Conservation (phyloP, 2,113 vertebrate species). For the Coryphaenoides rupestris region DNA sequence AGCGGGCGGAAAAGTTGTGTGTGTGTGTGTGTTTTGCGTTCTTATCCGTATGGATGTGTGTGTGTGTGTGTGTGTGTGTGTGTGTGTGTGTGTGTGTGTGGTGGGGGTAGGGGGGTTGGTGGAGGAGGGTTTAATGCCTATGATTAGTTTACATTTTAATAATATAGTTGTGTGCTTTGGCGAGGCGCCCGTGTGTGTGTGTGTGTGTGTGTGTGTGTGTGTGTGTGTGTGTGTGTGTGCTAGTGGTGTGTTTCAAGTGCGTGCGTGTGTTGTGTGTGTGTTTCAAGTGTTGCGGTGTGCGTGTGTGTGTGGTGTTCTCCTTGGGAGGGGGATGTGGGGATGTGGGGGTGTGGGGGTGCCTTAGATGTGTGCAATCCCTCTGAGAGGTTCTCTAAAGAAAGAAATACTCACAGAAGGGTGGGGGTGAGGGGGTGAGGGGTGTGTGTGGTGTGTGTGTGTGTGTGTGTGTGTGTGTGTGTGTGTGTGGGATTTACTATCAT, state of each 20-base stretch:
- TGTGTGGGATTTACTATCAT: constrained; percentile 5
- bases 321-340: background rate
- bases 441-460: constrained; percentile 8
- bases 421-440: constrained; percentile 11
- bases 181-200: no score
- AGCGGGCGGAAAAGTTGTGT: background rate
- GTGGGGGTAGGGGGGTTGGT: constrained; percentile 3
- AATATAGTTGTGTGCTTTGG: no score
- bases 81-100: constrained; percentile 17
- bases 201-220: no score
- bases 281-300: constrained; percentile 11
- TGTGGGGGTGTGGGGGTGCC: background rate
- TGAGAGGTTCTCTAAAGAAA: constrained; percentile 37
- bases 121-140: no score
- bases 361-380: constrained; percentile 28
- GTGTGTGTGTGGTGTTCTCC: constrained; percentile 24
- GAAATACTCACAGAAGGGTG: constrained; percentile 39
- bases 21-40: constrained; percentile 10
- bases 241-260: no score
- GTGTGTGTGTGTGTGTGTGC: no score
- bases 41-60: constrained; percentile 6
- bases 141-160: no score
- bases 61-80: constrained; percentile 7
- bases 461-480: constrained; percentile 18
- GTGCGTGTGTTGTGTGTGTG: background rate